A percentile compares a stretch with the other conserved stretches of the same genome.
phyloP scores from a whole-genome alignment of 2,113 vertebrate species.

The Paratilapia polleni region DNA sequence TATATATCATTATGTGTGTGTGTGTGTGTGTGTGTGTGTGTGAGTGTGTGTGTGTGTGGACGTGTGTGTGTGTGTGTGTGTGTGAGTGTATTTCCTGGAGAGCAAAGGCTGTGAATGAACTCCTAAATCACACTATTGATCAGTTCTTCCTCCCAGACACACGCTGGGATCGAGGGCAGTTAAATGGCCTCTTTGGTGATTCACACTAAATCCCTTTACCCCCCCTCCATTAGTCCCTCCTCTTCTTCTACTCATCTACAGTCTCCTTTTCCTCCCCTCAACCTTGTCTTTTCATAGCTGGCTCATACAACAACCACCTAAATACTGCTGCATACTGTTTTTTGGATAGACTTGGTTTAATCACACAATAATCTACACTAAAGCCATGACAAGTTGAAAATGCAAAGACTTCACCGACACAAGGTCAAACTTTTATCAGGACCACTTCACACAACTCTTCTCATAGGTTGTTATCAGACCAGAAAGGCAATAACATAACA shows the following conservation, averaged over 20 bases:
- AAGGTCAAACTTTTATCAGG: constrained; percentile 5
- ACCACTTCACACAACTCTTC: neutral
- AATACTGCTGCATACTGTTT: neutral
- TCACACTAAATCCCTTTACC: constrained; percentile 53
- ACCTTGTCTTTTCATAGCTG: constrained; percentile 3
- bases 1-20: constrained; percentile 24
- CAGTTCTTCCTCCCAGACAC: constrained; percentile 62
- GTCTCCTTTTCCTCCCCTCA: constrained; percentile 12
- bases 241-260: constrained; percentile 9
- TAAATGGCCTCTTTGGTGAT: constrained; percentile 66
- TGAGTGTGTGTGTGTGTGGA: too few relatives aligned
- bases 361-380: neutral
- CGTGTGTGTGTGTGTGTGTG: neutral
- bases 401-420: neutral
- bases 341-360: constrained; percentile 9
- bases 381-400: neutral
- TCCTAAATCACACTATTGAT: constrained; percentile 78
- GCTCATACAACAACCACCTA: constrained; percentile 11
- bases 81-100: constrained; percentile 34
- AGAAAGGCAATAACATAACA: constrained; percentile 20
- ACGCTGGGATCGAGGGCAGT: constrained; percentile 57
- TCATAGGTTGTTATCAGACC: neutral
- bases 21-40: constrained; percentile 6
- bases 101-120: constrained; percentile 66
- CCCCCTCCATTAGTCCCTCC: constrained; percentile 21